A percentile compares a stretch with the other conserved stretches of the same genome.
Conservation (phyloP, 2,797 vertebrate genomes). For the Hippoglossus hippoglossus region DNA sequence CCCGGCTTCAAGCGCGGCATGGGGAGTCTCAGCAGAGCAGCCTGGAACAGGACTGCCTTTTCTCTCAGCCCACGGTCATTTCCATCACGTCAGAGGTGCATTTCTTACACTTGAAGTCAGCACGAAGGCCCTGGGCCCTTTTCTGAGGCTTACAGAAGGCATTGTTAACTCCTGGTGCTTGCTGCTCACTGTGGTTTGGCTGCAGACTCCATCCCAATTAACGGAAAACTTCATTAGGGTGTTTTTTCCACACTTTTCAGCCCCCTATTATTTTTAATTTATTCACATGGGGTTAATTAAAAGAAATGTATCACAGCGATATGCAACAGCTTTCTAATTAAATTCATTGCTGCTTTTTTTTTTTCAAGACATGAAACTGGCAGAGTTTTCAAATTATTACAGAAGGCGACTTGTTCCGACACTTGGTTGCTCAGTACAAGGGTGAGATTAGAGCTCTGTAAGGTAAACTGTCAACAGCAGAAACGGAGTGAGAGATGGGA, state of each 20-base stretch:
- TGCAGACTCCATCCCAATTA: slow-evolving; percentile 85
- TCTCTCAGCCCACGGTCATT: slow-evolving; percentile 81
- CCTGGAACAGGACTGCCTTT: slow-evolving; percentile 85
- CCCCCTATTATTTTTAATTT: slow-evolving; percentile 89
- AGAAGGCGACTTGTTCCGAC: slow-evolving; percentile 83
- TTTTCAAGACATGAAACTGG: slow-evolving; percentile 83
- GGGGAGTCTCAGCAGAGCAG: slow-evolving; percentile 84
- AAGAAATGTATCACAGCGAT: slow-evolving; percentile 87
- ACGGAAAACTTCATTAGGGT: slow-evolving; percentile 86
- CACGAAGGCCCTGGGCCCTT: slow-evolving; percentile 76
- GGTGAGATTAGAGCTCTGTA: slow-evolving; percentile 76
- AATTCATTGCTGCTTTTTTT: slow-evolving; percentile 85
- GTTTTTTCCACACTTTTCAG: slow-evolving; percentile 81
- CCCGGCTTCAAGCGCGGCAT: slow-evolving; percentile 80
- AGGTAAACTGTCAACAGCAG: slow-evolving; percentile 77
- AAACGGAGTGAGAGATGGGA: slow-evolving; percentile 52
- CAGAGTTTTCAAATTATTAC: slow-evolving; percentile 84
- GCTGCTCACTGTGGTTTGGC: slow-evolving; percentile 82
- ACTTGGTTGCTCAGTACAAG: slow-evolving; percentile 76
- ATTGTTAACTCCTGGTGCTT: slow-evolving; percentile 82
- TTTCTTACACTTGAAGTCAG: slow-evolving; percentile 86
- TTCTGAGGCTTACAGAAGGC: slow-evolving; percentile 80
- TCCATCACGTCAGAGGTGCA: slow-evolving; percentile 86
- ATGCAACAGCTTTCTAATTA: slow-evolving; percentile 89
- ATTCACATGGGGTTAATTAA: slow-evolving; percentile 92